A percentile compares a stretch with the other conserved stretches of the same genome.
Conservation (phyloP, 2,888 invertebrate species). For the Aphodius granarius region DNA sequence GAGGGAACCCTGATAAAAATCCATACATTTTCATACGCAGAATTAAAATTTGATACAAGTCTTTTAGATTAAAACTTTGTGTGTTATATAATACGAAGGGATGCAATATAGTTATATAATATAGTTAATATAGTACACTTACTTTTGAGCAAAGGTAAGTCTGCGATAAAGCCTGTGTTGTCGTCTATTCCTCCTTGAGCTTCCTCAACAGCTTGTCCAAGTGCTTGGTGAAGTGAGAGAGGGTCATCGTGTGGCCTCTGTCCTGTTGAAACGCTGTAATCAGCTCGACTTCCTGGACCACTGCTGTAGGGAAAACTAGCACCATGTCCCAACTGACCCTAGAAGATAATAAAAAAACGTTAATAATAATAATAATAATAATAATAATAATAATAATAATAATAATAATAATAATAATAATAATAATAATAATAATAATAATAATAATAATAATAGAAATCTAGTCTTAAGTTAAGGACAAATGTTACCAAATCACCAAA, state of each 20-base stretch:
- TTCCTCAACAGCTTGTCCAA: constrained; percentile 73
- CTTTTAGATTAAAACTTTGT: background rate
- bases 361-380: background rate
- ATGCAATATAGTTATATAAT: background rate
- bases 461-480: no score
- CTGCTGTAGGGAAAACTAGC: constrained; percentile 55
- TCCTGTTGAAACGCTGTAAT: constrained; percentile 48
- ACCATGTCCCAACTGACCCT: constrained; percentile 53
- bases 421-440: no score
- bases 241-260: constrained; percentile 66
- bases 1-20: background rate
- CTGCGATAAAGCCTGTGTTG: constrained; percentile 85
- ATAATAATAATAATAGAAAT: no score
- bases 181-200: constrained; percentile 73
- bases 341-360: constrained; percentile 25
- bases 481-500: no score
- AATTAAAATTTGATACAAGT: no score
- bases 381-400: no score
- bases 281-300: constrained; percentile 57
- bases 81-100: background rate
- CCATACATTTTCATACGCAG: no score
- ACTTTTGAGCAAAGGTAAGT: constrained; percentile 89
- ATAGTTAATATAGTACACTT: constrained; percentile 54
- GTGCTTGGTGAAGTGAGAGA: constrained; percentile 78
- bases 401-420: no score